Conservation (phyloP, 2,888 invertebrate species). For the Drosophila rubida region DNA sequence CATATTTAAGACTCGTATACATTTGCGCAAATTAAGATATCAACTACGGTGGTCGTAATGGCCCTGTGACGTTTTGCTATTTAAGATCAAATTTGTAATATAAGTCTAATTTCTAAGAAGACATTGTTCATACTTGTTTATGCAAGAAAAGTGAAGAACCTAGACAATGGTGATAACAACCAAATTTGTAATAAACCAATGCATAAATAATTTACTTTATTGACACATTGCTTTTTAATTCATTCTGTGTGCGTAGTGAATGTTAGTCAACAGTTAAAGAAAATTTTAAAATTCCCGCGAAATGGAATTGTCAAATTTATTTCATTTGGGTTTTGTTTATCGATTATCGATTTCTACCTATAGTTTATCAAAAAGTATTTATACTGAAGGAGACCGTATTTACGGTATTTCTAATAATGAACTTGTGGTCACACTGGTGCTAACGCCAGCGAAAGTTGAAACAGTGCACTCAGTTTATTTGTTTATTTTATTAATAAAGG, state of each 20-base stretch:
- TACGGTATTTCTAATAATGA: background rate
- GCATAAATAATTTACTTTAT: background rate
- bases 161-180: slow-evolving; percentile 7
- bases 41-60: slow-evolving; percentile 87
- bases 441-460: slow-evolving; percentile 29
- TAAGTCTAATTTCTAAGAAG: slow-evolving; percentile 39
- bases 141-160: background rate
- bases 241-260: no score
- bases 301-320: background rate
- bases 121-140: slow-evolving; percentile 20
- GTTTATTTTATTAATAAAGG: slow-evolving; percentile 13
- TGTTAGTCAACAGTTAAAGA: background rate
- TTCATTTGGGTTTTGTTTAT: background rate
- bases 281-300: background rate
- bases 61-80: background rate
- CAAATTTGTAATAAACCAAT: background rate
- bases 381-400: no score
- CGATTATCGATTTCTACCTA: background rate
- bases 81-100: slow-evolving; percentile 54
- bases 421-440: slow-evolving; percentile 8
- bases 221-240: no score
- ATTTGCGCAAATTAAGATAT: slow-evolving; percentile 87
- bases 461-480: slow-evolving; percentile 4
- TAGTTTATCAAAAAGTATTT: no score
- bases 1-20: slow-evolving; percentile 88